phyloP scores from a whole-genome alignment of 2,113 vertebrate genomes.

The Apodemus sylvaticus region DNA sequence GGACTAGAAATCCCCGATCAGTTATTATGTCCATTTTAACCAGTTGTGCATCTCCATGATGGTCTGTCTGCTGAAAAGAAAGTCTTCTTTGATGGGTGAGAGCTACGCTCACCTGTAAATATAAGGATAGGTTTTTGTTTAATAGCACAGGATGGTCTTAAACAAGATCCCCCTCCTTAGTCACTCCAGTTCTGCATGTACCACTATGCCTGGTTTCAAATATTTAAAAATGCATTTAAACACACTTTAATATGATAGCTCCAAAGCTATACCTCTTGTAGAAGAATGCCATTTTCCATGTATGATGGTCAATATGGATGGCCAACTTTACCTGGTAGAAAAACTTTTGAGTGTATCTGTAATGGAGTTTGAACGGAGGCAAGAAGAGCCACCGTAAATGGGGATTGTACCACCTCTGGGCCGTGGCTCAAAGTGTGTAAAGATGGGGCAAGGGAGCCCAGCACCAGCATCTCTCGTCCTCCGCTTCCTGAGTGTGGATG shows the following conservation, averaged over 20 bases:
- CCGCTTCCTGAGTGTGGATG: neutral
- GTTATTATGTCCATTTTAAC: neutral
- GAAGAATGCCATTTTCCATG: neutral
- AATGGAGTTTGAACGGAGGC: neutral
- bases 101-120: neutral
- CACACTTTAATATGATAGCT: neutral
- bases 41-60: neutral
- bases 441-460: neutral
- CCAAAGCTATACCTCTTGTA: neutral
- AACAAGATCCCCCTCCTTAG: neutral
- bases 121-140: neutral
- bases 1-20: neutral
- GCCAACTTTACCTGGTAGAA: neutral
- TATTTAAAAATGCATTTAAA: neutral
- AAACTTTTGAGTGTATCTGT: neutral
- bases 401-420: neutral
- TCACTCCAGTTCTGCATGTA: neutral
- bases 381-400: neutral
- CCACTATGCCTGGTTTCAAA: neutral
- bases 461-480: rapidly evolving
- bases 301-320: too few species aligned
- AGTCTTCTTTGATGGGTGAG: neutral
- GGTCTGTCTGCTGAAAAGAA: neutral
- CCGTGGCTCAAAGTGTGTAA: neutral
- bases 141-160: neutral